Conservation (phyloP, 2,797 vertebrate species). For the Odontamblyopus lacepedii region DNA sequence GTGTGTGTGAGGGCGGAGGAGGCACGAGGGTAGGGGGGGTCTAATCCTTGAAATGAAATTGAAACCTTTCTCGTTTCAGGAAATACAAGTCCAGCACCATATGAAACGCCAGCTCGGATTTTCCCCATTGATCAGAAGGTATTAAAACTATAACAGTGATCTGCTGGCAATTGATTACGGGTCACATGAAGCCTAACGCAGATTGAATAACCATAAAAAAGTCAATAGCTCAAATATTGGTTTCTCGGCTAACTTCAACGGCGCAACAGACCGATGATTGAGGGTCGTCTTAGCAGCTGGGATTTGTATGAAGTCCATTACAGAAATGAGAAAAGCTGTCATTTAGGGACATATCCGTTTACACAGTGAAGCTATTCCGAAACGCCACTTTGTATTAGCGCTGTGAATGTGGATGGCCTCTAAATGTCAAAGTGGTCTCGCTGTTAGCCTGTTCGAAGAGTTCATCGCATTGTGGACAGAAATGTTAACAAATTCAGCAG, state of each 20-base stretch:
- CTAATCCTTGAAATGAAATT: slow-evolving; percentile 61
- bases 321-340: slow-evolving; percentile 31
- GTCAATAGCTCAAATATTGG: slow-evolving; percentile 54
- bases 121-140: slow-evolving; percentile 59
- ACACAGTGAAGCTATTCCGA: background rate
- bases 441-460: slow-evolving; percentile 7
- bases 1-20: background rate
- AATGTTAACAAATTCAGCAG: slow-evolving; percentile 10
- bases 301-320: slow-evolving; percentile 34
- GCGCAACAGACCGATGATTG: slow-evolving; percentile 46
- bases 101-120: slow-evolving; percentile 44
- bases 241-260: slow-evolving; percentile 39
- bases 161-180: slow-evolving; percentile 62
- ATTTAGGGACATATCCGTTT: slow-evolving; percentile 5
- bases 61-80: slow-evolving; percentile 45
- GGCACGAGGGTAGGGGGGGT: slow-evolving; percentile 24
- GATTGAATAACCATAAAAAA: slow-evolving; percentile 56
- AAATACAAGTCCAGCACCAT: slow-evolving; percentile 49
- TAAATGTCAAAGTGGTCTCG: slow-evolving; percentile 35
- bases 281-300: slow-evolving; percentile 28
- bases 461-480: slow-evolving; percentile 5
- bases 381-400: slow-evolving; percentile 13
- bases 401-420: slow-evolving; percentile 14
- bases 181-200: slow-evolving; percentile 53
- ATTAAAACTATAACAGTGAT: slow-evolving; percentile 63